A percentile compares a stretch with the other conserved stretches of the same genome.
Conservation (phyloP, 2,888 invertebrate genomes). For the Mayetiola destructor region DNA sequence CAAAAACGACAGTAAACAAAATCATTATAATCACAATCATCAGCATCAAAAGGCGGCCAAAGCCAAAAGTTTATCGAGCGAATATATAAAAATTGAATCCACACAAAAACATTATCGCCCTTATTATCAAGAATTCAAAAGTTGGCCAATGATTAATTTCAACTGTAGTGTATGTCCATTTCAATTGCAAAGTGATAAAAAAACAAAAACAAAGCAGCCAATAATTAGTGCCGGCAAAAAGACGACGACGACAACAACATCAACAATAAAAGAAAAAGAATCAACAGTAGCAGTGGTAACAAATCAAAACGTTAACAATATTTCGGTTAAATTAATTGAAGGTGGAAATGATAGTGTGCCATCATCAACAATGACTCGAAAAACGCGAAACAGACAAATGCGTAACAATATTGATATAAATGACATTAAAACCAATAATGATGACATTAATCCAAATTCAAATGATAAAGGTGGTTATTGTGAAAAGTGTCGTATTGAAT, state of each 20-base stretch:
- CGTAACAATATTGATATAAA: neutral
- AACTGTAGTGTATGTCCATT: constrained; percentile 19
- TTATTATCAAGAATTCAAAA: constrained; percentile 31
- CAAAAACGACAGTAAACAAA: constrained; percentile 26
- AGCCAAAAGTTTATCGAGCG: constrained; percentile 47
- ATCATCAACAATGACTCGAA: constrained; percentile 14
- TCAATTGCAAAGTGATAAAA: constrained; percentile 2
- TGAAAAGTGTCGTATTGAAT: constrained; percentile 66
- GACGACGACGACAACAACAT: no score
- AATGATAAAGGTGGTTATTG: constrained; percentile 54
- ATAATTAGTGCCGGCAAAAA: neutral
- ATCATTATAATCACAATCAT: constrained; percentile 19
- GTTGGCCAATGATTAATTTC: constrained; percentile 33
- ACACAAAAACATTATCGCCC: constrained; percentile 26
- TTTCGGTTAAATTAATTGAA: no score
- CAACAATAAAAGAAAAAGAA: neutral
- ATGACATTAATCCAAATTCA: constrained; percentile 18
- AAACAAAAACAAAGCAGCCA: neutral
- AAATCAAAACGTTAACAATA: no score
- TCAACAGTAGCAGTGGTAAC: neutral
- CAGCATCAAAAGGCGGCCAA: constrained; percentile 23
- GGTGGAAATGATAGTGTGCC: no score
- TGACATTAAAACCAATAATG: neutral
- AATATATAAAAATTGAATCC: constrained; percentile 57
- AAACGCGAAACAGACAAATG: constrained; percentile 14